These are phyloP conservation scores for Acleris laterana DNA, from an alignment of 2,888 invertebrate genomes.

Conservation along the genomic window DNA sequence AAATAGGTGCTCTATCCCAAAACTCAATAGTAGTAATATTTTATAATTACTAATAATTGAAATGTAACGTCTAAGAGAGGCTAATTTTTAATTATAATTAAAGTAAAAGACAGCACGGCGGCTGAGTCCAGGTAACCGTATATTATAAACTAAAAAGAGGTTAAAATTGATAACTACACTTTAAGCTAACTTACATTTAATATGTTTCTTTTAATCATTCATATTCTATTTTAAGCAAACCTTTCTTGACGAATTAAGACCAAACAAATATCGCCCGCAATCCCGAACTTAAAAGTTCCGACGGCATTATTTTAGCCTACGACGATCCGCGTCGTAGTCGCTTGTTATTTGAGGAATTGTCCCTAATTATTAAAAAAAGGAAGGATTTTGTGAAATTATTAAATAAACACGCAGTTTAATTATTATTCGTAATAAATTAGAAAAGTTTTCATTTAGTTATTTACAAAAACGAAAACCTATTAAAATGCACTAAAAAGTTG, in stretches of 20 bases:
- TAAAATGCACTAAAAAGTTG: background rate
- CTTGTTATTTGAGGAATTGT: conserved; percentile 34
- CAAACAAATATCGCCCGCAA: background rate
- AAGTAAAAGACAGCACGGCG: too few species aligned
- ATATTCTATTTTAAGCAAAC: too few species aligned
- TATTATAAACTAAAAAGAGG: too few species aligned
- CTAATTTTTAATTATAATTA: too few species aligned
- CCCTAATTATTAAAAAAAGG: conserved; percentile 37
- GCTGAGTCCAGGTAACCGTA: too few species aligned
- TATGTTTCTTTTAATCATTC: too few species aligned
- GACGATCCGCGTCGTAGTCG: conserved; percentile 60
- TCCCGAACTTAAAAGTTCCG: conserved; percentile 59
- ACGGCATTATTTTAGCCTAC: conserved; percentile 81
- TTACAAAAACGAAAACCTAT: background rate
- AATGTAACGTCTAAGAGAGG: too few species aligned
- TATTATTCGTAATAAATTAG: background rate
- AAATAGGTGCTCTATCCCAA: too few species aligned
- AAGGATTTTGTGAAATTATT: conserved; percentile 3
- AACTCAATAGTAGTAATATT: too few species aligned
- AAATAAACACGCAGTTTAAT: background rate
- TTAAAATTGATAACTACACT: too few species aligned
- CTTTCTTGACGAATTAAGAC: background rate
- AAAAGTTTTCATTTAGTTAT: background rate
- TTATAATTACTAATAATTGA: too few species aligned
- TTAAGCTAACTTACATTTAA: too few species aligned